phyloP scores from a whole-genome alignment of 2,113 vertebrate genomes.

The Periophthalmus modestus region DNA sequence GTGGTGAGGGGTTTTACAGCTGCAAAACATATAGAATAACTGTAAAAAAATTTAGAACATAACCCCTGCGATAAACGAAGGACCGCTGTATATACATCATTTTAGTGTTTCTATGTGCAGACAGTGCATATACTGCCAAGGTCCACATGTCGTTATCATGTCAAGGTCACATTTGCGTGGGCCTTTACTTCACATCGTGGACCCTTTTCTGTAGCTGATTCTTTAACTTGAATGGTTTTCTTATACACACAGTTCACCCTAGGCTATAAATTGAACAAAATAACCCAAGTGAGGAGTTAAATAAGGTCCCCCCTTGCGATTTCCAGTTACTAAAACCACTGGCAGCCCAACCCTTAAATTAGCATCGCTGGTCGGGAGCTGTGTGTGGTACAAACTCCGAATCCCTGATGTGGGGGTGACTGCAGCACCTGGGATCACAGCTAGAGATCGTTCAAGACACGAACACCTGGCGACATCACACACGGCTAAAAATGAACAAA shows the following conservation, averaged over 20 bases:
- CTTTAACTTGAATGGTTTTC: too few relatives aligned
- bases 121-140: neutral
- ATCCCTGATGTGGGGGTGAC: conserved; percentile 13
- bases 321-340: conserved; percentile 25
- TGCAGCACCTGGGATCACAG: conserved; percentile 48
- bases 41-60: too few relatives aligned
- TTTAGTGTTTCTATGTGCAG: neutral
- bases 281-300: conserved; percentile 29
- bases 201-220: too few relatives aligned
- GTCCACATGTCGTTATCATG: neutral
- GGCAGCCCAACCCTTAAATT: conserved; percentile 17
- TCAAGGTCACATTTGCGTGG: neutral
- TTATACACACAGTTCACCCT: too few relatives aligned
- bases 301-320: conserved; percentile 37
- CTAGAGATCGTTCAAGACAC: conserved; percentile 28
- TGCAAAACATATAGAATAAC: too few relatives aligned
- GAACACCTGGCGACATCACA: conserved; percentile 52
- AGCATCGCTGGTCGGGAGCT: conserved; percentile 17
- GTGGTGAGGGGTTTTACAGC: too few relatives aligned
- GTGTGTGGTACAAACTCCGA: neutral
- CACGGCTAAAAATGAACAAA: neutral
- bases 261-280: neutral
- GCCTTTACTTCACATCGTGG: neutral
- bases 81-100: too few relatives aligned
- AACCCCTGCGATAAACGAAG: too few relatives aligned